These are phyloP conservation scores for Rugalucina vietnamica DNA, from an alignment of 2,888 invertebrate genomes.

Conservation along the genomic window DNA sequence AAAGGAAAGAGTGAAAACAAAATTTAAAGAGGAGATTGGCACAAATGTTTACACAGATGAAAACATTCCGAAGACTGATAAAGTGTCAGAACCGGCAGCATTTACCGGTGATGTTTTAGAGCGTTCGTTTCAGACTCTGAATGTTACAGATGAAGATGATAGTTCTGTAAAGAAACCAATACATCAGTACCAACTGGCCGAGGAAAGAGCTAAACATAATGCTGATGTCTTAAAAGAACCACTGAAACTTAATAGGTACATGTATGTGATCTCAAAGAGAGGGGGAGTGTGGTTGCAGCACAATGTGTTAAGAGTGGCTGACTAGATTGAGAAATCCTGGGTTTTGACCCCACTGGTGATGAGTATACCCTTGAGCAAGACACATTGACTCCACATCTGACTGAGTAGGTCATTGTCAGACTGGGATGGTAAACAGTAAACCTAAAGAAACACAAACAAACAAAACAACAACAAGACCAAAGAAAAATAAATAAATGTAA, in stretches of 20 bases:
- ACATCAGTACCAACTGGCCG: constrained; percentile 59
- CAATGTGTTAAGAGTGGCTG: no score
- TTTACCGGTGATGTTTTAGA: constrained; percentile 9
- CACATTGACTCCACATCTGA: no score
- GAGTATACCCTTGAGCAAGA: no score
- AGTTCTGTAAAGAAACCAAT: constrained; percentile 8
- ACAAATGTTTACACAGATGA: neutral
- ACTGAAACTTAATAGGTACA: constrained; percentile 39
- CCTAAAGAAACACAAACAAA: no score
- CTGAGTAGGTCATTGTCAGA: no score
- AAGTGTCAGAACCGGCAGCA: neutral
- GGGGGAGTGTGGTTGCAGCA: neutral
- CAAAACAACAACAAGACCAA: no score
- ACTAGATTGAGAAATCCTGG: no score
- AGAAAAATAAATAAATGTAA: no score
- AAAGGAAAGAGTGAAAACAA: neutral
- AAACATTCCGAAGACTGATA: neutral
- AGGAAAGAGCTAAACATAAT: constrained; percentile 46
- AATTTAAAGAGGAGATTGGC: neutral
- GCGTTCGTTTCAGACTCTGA: neutral
- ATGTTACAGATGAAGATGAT: constrained; percentile 6
- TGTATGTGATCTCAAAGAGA: neutral
- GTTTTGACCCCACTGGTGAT: no score
- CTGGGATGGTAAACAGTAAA: no score
- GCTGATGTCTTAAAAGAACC: constrained; percentile 9